Evolutionary conservation across 2,888 invertebrate genomes (phyloP), one percentile per base, ranked within the genome.

Genomic region (Sthenelais limicola): DNA sequence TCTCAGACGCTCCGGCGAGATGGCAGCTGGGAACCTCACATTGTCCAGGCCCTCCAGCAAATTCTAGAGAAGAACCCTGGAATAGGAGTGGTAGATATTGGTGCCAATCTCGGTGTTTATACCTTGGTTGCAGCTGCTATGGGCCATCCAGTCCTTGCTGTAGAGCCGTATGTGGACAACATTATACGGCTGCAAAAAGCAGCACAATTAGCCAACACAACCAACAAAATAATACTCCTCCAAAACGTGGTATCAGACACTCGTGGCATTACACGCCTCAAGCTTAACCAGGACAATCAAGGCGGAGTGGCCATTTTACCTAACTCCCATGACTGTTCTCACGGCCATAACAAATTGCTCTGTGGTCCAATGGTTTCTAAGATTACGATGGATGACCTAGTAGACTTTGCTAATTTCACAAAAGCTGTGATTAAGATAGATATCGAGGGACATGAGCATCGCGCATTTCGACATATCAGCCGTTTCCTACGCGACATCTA

Each of bases 381-480:
- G 1, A 12, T 70, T 0, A 21, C 28, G 3, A 26, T 70, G 43
- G 75, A 79, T 68, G 76, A 79, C 66, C 73, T 79, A 1, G 30
- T 75, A 5, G 73, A 77, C 18, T 72, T 77, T 26, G 68, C 73
- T n/a, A 73, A 56, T 24, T 78, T 78, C 68, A 58, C 69, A 15
- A 66, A 67, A 47, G 77, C 77, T 5, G 32, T 79, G 24, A 73
- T 79, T 24, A 79, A 80, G 52, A 73, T 80, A 12, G 80, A 79
- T 73, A 77, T 80, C 12, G 79, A 80, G 52, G 79, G 79, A 5
- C 73, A 75, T 62, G 80, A 80, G 49, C 76, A 75, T 51, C 33
- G 58, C n/a, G 79, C 78, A 1, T 72, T 80, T 47, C 43, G 18
- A 33, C 48, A 62, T 21, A 49, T 73, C 4, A 28, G n/a, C 18